These are phyloP conservation scores for Branchellion lobata DNA, from an alignment of 2,888 invertebrate species.

Conservation along the genomic window DNA sequence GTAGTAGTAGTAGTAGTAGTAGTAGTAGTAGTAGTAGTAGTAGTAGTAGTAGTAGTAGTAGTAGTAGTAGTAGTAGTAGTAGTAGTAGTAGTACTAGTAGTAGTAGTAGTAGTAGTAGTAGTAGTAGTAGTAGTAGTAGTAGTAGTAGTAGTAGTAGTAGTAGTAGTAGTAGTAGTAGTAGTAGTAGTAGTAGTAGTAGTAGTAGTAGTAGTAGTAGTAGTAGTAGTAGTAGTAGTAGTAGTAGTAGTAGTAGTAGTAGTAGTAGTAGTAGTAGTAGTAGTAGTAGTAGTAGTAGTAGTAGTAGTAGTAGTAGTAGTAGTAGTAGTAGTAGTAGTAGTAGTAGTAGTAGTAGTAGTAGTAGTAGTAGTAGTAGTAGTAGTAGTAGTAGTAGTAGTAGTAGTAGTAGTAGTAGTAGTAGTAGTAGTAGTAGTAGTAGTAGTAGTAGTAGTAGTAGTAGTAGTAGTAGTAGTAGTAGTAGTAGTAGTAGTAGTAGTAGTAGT, in stretches of 20 bases:
- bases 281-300: background rate
- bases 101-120: slow-evolving; percentile 14
- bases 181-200: slow-evolving; percentile 14
- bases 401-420: no score
- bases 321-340: no score
- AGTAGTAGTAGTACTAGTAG: background rate
- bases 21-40: background rate
- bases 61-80: background rate
- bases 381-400: no score
- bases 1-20: background rate
- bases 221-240: background rate
- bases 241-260: background rate
- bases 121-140: slow-evolving; percentile 14
- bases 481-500: no score
- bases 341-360: no score
- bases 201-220: background rate
- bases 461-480: no score
- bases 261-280: background rate
- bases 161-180: slow-evolving; percentile 14
- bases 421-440: no score
- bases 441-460: no score
- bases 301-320: no score
- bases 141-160: slow-evolving; percentile 14
- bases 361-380: no score
- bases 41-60: background rate